Percentiles rank a stretch among this genome's conserved stretches.
Conservation (phyloP, 2,797 vertebrate species). For the Sciaenops ocellatus region DNA sequence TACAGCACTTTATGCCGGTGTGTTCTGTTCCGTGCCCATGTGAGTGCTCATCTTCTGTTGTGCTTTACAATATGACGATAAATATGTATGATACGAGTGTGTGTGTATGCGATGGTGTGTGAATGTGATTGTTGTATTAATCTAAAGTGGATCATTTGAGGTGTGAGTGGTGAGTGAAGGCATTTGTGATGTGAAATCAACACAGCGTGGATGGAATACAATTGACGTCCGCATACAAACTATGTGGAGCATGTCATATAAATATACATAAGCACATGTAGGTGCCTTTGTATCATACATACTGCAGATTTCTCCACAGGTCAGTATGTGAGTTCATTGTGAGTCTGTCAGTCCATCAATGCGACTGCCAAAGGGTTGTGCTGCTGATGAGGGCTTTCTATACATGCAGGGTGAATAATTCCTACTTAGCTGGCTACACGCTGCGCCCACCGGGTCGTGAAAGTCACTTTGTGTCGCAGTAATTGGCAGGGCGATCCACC, state of each 20-base stretch:
- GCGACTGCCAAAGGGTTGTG: slow-evolving; percentile 36
- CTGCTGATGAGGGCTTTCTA: slow-evolving; percentile 53
- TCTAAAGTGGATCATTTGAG: not conserved
- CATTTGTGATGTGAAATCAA: slow-evolving; percentile 1
- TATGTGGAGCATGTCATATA: not conserved
- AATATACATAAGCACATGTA: not conserved
- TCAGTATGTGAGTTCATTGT: not conserved
- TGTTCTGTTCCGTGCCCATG: not conserved
- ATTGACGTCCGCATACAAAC: not conserved
- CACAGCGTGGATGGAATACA: not conserved
- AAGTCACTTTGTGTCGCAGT: slow-evolving; percentile 78
- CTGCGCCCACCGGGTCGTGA: slow-evolving; percentile 74
- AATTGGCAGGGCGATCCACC: slow-evolving; percentile 72
- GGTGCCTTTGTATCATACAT: not conserved
- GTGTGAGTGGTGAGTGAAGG: not conserved
- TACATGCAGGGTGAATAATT: slow-evolving; percentile 74
- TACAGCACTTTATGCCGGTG: not conserved
- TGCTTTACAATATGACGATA: not conserved
- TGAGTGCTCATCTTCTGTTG: not conserved
- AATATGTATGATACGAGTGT: not conserved
- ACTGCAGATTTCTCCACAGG: slow-evolving; percentile 7
- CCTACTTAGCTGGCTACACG: slow-evolving; percentile 65
- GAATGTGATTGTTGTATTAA: not conserved
- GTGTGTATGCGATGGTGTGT: not conserved
- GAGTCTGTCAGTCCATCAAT: slow-evolving; percentile 26